Evolutionary conservation across 2,888 invertebrate species (phyloP), one percentile per base, ranked within the genome.

Genomic region (Acheta domesticus): DNA sequence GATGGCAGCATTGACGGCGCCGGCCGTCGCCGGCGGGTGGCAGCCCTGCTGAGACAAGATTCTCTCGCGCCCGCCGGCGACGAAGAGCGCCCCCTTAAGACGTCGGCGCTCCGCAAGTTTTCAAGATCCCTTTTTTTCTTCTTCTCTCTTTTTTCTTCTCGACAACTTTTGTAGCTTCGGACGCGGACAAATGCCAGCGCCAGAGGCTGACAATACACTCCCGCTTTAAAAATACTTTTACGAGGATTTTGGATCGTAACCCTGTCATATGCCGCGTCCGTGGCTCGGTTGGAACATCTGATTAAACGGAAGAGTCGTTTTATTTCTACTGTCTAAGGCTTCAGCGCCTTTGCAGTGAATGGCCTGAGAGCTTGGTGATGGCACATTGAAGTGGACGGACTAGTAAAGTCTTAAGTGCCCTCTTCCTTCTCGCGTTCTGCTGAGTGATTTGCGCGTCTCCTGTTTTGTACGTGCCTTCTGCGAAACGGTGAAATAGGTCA

Each of bases 231-330:
- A 62, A 62, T 62, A 62, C 62, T 62, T 62, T 62, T 62, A 62
- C 62, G 62, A 62, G 62, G 62, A 62, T 62, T 62, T 62, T 14
- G n/a, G 62, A 62, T 62, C 62, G 62, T 62, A 62, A 62, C 62
- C 62, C 62, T 14, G 62, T n/a, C 62, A 62, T 62, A 62, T n/a
- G n/a, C 62, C n/a, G 62, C 62, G 62, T 62, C n/a, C 62, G n/a
- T 62, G n/a, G 62, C 62, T 62, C 62, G 62, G 36, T n/a, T 62
- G 62, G 62, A 62, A 62, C 62, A 62, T 62, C 62, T 62, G 62
- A 62, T 62, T 62, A 62, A 62, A 62, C 62, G 62, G n/a, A n/a
- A 62, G n/a, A 14, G 14, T 14, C 16, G 62, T 62, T 62, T 62
- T 62, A 62, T 62, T 62, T 62, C 16, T 62, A n/a, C 62, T 62